Conservation (phyloP, 1,140 invertebrate species). For the Drosophila yakuba region DNA sequence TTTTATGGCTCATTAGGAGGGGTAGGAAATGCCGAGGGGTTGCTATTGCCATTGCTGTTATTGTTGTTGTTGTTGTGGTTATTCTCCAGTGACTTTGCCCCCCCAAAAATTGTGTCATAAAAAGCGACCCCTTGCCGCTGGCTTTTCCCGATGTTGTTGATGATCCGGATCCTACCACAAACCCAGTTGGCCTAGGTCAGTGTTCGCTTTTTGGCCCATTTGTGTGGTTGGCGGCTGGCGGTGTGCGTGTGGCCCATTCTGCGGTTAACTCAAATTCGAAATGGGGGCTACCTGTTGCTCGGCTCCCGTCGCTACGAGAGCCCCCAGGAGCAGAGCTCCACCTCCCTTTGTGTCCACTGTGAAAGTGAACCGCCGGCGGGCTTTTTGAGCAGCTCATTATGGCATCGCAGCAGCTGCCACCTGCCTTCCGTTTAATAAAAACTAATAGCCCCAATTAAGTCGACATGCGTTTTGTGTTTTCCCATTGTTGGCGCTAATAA, state of each 20-base stretch:
- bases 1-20: slow-evolving; percentile 60
- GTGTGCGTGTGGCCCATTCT: slow-evolving; percentile 67
- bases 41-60: slow-evolving; percentile 28
- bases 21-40: slow-evolving; percentile 26
- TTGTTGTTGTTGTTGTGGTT: slow-evolving; percentile 29
- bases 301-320: slow-evolving; percentile 32
- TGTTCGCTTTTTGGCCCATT: slow-evolving; percentile 17
- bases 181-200: slow-evolving; percentile 78
- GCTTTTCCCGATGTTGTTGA: slow-evolving; percentile 8
- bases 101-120: slow-evolving; percentile 45
- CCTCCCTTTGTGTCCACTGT: background rate
- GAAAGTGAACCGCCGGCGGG: slow-evolving; percentile 27
- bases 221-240: background rate
- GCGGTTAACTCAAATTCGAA: slow-evolving; percentile 46
- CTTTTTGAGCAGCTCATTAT: slow-evolving; percentile 62
- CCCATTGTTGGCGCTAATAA: slow-evolving; percentile 60
- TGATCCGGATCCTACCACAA: slow-evolving; percentile 64
- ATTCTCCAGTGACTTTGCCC: slow-evolving; percentile 2
- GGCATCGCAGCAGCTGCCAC: slow-evolving; percentile 61
- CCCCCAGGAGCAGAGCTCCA: background rate
- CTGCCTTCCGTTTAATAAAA: slow-evolving; percentile 59
- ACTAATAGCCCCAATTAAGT: slow-evolving; percentile 79
- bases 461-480: slow-evolving; percentile 66
- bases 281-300: slow-evolving; percentile 69
- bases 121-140: slow-evolving; percentile 45